Evolutionary conservation across 2,888 invertebrate species (phyloP).

Genomic region (Nephrotoma appendiculata): DNA sequence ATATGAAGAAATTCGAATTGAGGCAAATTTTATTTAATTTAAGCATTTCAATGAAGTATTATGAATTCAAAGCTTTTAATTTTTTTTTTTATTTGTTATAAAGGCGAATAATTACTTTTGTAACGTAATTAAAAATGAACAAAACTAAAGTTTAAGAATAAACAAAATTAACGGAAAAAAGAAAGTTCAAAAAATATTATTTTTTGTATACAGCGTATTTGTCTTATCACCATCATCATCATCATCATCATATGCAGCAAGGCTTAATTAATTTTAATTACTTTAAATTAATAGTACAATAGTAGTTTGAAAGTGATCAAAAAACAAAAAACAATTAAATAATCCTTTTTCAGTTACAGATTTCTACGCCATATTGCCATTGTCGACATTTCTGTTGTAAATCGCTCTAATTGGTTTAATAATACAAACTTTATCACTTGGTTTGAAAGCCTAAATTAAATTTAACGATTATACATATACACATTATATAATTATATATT

Average conservation of each 20-base stretch:
- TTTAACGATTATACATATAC: neutral
- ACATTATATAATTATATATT: neutral
- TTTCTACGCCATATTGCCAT: neutral
- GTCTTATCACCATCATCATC: neutral
- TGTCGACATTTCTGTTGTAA: neutral
- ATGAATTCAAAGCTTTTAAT: neutral
- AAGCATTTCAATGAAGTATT: neutral
- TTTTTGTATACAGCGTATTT: neutral
- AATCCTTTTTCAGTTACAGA: neutral
- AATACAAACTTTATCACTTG: neutral
- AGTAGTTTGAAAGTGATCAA: neutral
- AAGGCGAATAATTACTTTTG: neutral
- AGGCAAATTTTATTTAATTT: neutral
- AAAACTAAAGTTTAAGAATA: neutral
- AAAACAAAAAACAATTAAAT: neutral
- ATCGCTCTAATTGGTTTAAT: neutral
- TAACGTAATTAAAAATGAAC: neutral
- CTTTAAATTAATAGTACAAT: neutral
- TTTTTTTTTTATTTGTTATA: neutral
- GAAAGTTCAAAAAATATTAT: neutral
- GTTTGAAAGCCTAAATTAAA: neutral
- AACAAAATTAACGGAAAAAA: neutral
- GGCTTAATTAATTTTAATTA: neutral
- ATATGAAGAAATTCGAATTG: neutral
- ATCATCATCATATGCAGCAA: neutral